Evolutionary conservation across 2,113 vertebrate species (phyloP), one percentile per base, ranked within the genome.

Genomic region (Pangasianodon gigas): DNA sequence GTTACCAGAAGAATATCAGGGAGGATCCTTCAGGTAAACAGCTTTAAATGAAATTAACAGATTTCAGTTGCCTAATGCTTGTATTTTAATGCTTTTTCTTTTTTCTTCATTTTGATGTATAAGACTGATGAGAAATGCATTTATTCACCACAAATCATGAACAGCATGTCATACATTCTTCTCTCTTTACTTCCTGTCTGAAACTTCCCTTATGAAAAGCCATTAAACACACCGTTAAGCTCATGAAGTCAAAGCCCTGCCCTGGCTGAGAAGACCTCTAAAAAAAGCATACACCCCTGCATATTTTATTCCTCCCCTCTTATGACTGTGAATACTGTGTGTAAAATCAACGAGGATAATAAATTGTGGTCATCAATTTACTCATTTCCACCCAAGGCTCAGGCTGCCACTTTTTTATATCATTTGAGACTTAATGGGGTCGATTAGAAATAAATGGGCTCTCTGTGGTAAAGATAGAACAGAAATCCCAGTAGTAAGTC

Each of bases 1-100:
- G 84, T 94, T 98, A 88, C 98, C 98, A 2, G 97, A 99, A 92
- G 98, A 99, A 90, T 99, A 98, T 92, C 98, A 99, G 93, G 98
- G 98, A 88, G 98, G 98, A 87, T 98, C 98, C 80, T 99, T 99
- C 93, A 98, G 98, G 98, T 99, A 97, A 91, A 51, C 37, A 16
- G 41, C 52, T 83, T 83, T 58, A 37, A 82, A 56, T 18, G 2
- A 82, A 82, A n/a, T 24, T 3, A 48, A 60, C 16, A 75, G 26
- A 6, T 1, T 48, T 65, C 48, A 81, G 62, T 62, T 51, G 48
- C 46, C 26, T 14, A 44, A 26, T 46, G 82, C 21, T 84, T 84
- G 10, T 60, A 84, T 29, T 62, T 29, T 37, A 54, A 54, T 82
- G 26, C 26, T 18, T 82, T 69, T 86, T 67, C 1, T 10, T 71